Evolutionary conservation across 2,888 invertebrate species (phyloP).

Genomic region (Drosophila affinis): DNA sequence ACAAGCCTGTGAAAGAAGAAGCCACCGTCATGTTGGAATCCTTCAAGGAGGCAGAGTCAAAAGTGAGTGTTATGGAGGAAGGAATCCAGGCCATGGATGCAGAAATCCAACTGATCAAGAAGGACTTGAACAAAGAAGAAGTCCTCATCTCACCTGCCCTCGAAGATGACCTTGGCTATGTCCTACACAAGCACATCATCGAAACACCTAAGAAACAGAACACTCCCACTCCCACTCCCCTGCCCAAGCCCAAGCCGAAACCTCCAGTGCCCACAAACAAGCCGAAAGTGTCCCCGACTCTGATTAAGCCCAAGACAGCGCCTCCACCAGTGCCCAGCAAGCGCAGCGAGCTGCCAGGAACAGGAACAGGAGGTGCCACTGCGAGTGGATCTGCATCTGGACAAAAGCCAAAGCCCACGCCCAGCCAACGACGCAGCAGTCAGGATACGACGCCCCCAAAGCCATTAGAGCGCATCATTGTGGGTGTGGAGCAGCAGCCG

Average conservation of each 20-base stretch:
- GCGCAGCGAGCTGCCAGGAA: conserved; percentile 53
- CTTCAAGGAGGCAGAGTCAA: not conserved
- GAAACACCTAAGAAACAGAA: conserved; percentile 36
- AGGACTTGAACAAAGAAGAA: not conserved
- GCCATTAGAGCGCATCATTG: conserved; percentile 83
- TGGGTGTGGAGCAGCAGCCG: conserved; percentile 76
- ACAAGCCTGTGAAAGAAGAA: not conserved
- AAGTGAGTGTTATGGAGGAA: conserved; percentile 1
- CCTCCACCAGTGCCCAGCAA: conserved; percentile 77
- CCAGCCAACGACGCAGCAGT: conserved; percentile 65
- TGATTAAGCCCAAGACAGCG: conserved; percentile 65
- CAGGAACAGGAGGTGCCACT: not conserved
- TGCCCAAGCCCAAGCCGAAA: conserved; percentile 46
- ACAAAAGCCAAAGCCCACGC: conserved; percentile 59
- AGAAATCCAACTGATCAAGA: not conserved
- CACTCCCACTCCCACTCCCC: not conserved
- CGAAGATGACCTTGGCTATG: conserved; percentile 72
- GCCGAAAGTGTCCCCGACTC: conserved; percentile 44
- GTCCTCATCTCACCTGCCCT: conserved; percentile 9
- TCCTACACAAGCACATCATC: conserved; percentile 78
- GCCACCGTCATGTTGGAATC: not conserved
- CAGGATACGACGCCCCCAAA: conserved; percentile 63
- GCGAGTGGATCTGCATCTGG: not conserved
- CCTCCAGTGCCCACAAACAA: conserved; percentile 66
- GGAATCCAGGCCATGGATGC: not conserved